A percentile compares a stretch with the other conserved stretches of the same genome.
Conservation (phyloP, 2,888 invertebrate genomes). For the Drosophila borealis region DNA sequence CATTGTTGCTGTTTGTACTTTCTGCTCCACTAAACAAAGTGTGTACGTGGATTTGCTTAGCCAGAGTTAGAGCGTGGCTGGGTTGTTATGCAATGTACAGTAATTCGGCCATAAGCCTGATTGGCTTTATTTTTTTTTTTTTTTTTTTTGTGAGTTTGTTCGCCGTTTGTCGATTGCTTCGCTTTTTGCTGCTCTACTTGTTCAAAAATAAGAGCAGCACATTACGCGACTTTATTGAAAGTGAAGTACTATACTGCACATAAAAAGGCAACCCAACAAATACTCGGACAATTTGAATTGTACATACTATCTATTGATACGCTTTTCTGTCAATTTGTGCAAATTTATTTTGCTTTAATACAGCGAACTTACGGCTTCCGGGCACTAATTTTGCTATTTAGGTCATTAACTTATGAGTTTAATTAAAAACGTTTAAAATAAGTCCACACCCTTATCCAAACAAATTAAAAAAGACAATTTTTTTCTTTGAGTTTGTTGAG, state of each 20-base stretch:
- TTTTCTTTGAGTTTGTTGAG: no score
- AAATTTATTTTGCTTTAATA: conserved; percentile 31
- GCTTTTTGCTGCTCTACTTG: conserved; percentile 55
- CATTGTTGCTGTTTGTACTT: conserved; percentile 54
- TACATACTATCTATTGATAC: conserved; percentile 34
- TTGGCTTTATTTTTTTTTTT: conserved; percentile 57
- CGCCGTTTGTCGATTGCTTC: conserved; percentile 52
- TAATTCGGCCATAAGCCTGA: conserved; percentile 71
- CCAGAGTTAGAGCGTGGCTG: conserved; percentile 43
- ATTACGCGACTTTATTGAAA: conserved; percentile 53
- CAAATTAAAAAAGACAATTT: not conserved
- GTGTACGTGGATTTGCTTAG: conserved; percentile 41
- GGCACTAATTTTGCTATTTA: conserved; percentile 1
- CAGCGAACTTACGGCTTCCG: conserved; percentile 27
- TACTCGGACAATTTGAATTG: conserved; percentile 30
- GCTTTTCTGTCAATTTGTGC: conserved; percentile 20
- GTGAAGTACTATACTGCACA: conserved; percentile 30
- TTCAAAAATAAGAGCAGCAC: conserved; percentile 44
- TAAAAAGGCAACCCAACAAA: conserved; percentile 37
- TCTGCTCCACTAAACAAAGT: conserved; percentile 70
- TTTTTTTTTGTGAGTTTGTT: conserved; percentile 45
- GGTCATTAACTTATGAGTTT: conserved; percentile 7
- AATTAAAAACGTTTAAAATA: not conserved
- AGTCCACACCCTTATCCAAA: not conserved
- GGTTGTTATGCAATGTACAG: conserved; percentile 65